A percentile compares a stretch with the other conserved stretches of the same genome.
Evolutionary conservation across 2,888 invertebrate species (phyloP).

Genomic region (Mantis religiosa): DNA sequence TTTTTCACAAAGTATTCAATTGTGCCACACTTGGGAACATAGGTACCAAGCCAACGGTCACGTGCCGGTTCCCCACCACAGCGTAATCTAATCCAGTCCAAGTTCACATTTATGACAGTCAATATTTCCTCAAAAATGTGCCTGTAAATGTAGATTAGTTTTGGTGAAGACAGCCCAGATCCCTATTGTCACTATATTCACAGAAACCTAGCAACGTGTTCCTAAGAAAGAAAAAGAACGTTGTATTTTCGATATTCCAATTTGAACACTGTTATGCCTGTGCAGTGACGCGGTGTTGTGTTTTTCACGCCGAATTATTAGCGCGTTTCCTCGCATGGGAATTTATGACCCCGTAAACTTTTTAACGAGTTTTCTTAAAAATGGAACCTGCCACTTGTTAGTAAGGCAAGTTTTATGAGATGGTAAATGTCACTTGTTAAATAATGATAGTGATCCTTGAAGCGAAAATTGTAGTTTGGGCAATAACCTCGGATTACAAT

Average conservation of each 20-base stretch:
- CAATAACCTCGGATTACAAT: not conserved
- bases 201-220: too few relatives aligned
- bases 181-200: too few relatives aligned
- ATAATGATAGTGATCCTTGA: not conserved
- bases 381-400: not conserved
- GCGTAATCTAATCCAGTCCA: too few relatives aligned
- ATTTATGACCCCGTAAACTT: not conserved
- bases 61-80: too few relatives aligned
- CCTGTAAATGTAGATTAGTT: too few relatives aligned
- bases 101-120: too few relatives aligned
- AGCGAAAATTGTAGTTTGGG: not conserved
- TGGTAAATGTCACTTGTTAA: not conserved
- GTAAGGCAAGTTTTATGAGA: not conserved
- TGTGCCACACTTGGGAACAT: too few relatives aligned
- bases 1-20: too few relatives aligned
- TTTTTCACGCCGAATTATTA: not conserved
- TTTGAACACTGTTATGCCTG: not conserved
- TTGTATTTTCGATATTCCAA: not conserved
- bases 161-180: too few relatives aligned
- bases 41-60: too few relatives aligned
- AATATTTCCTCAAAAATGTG: too few relatives aligned
- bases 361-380: not conserved
- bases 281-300: not conserved
- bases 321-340: not conserved
- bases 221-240: too few relatives aligned